Conservation (phyloP, 1,140 invertebrate species). For the Himalopsyche phryganea region DNA sequence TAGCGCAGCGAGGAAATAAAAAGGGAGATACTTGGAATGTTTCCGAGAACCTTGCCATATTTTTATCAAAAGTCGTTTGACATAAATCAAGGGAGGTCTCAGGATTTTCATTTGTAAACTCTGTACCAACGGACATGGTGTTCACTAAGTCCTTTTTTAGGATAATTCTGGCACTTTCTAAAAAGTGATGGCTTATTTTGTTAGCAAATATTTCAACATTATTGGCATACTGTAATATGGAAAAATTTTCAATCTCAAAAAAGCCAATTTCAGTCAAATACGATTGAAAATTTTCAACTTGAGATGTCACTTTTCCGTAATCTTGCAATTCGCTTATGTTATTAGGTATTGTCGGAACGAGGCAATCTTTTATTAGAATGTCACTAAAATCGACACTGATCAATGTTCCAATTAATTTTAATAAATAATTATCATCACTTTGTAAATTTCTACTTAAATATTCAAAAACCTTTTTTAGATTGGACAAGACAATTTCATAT, state of each 20-base stretch:
- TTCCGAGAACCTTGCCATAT: conserved; percentile 40
- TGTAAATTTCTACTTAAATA: conserved; percentile 60
- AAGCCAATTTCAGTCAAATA: conserved; percentile 59
- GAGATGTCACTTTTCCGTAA: conserved; percentile 60
- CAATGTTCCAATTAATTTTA: conserved; percentile 60
- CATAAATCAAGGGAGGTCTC: conserved; percentile 19
- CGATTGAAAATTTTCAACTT: conserved; percentile 65
- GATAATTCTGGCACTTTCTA: conserved; percentile 66
- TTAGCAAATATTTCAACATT: conserved; percentile 78
- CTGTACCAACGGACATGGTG: conserved; percentile 58
- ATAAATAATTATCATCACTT: conserved; percentile 51
- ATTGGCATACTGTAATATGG: conserved; percentile 64
- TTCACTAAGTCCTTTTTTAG: conserved; percentile 81
- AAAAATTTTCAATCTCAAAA: conserved; percentile 49
- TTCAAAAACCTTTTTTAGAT: conserved; percentile 58
- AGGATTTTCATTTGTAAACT: conserved; percentile 26
- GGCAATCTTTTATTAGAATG: conserved; percentile 68
- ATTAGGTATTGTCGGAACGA: conserved; percentile 71
- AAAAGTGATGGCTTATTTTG: conserved; percentile 71
- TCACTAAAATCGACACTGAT: conserved; percentile 63
- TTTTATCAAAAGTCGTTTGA: conserved; percentile 28
- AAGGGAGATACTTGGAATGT: conserved; percentile 47
- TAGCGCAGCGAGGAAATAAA: conserved; percentile 50
- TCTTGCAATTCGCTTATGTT: conserved; percentile 65
- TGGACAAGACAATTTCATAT: conserved; percentile 59